Evolutionary conservation across 2,797 vertebrate species (phyloP).

Genomic region (Danio tinwini): DNA sequence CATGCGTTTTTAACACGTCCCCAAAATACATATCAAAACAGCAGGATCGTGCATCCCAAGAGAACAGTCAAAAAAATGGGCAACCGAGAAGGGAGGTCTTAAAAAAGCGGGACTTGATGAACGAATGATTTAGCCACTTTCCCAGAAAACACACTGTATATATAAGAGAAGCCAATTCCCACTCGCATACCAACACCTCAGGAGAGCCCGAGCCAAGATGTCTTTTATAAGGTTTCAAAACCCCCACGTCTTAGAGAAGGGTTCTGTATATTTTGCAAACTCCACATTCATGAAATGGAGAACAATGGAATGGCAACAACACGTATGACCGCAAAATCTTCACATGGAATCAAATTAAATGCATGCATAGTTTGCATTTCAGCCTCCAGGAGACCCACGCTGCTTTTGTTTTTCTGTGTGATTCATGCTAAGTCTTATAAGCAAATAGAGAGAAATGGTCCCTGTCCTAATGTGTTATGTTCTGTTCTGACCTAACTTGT

Average conservation of each 20-base stretch:
- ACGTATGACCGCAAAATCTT: conserved; percentile 40
- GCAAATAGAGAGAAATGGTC: too few relatives aligned
- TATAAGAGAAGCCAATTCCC: conserved; percentile 69
- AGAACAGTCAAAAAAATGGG: conserved; percentile 72
- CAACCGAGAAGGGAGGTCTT: conserved; percentile 67
- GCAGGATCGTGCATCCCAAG: conserved; percentile 66
- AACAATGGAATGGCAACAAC: conserved; percentile 54
- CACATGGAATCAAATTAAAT: conserved; percentile 48
- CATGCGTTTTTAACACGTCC: conserved; percentile 57
- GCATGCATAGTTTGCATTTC: conserved; percentile 47
- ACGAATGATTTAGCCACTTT: conserved; percentile 81
- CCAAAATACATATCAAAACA: conserved; percentile 75
- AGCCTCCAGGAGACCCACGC: conserved; percentile 47
- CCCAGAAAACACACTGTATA: conserved; percentile 78
- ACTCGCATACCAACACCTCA: conserved; percentile 68
- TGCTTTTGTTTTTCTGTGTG: conserved; percentile 51
- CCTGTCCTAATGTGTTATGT: too few relatives aligned
- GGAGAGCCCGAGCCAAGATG: conserved; percentile 54
- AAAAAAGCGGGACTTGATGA: conserved; percentile 62
- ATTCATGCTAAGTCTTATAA: too few relatives aligned
- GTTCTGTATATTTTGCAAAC: conserved; percentile 57
- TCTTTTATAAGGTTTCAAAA: conserved; percentile 66
- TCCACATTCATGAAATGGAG: conserved; percentile 56
- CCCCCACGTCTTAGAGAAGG: conserved; percentile 34
- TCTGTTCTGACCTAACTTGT: too few relatives aligned